Evolutionary conservation across 2,888 invertebrate species (phyloP), one percentile per base, ranked within the genome.

Genomic region (Aspidiotus destructor): DNA sequence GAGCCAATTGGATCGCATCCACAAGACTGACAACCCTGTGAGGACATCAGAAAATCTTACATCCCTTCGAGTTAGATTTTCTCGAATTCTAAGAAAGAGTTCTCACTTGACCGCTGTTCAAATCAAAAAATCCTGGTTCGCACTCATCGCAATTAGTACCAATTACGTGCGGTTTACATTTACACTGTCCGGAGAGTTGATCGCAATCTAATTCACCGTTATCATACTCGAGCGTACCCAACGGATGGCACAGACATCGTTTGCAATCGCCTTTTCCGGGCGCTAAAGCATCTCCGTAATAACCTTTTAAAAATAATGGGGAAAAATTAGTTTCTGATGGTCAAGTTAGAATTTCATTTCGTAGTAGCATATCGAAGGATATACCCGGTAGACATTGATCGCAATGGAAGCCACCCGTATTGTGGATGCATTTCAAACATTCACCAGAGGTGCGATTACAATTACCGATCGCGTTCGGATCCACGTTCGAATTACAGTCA

Each of bases 391-490:
- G 80, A 79, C 98, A 98, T 74, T 87, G 86, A 73, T 97, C 96
- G 76, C 98, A 99, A 76, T 89, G 86, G 55, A 84, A 81, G 0
- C 98, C 98, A 55, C 87, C 92, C 0, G 97, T 97, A 75, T 94
- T 94, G 78, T 93, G 90, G 73, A 97, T 92, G 78, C 99, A 99
- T 78, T 97, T 97, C 58, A 94, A 80, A 79, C 99, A 99, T 75
- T 93, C 91, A 16, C 98, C 98, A 7, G 89, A 91, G 1, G 89
- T 89, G n/a, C 93, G 84, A 78, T 99, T 90, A 77, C 99, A 99
- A 79, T 98, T 99, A 57, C 94, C 94, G 9, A 99, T 93, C 1
- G 94, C 95, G 77, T 99, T 99, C 0, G 87, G 85, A 76, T 95
- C 94, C 13, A 93, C 91, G 75, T 97, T 97, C 48, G 88, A 87